These are phyloP conservation scores for Neogale vison DNA, from an alignment of 2,113 vertebrate species.

Conservation along the genomic window DNA sequence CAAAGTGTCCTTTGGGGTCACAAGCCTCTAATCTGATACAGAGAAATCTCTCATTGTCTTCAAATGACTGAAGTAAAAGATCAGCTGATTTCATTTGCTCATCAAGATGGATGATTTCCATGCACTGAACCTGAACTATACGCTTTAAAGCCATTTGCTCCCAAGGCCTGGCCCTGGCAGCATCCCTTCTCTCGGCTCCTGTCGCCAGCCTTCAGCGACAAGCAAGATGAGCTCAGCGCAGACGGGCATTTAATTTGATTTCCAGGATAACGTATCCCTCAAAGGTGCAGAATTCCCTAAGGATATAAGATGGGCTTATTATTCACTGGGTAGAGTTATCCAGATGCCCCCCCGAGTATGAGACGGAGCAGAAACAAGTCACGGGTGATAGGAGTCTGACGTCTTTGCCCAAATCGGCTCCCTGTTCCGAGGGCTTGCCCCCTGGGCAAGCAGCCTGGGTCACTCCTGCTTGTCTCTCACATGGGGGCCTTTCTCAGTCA, in stretches of 20 bases:
- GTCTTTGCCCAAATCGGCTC: not conserved
- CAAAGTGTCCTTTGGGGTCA: not conserved
- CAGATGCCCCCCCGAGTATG: not conserved
- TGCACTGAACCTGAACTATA: not conserved
- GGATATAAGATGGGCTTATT: conserved; percentile 13
- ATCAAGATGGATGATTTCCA: conserved; percentile 59
- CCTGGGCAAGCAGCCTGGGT: not conserved
- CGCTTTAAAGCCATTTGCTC: conserved; percentile 36
- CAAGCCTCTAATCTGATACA: not conserved
- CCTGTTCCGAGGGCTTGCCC: not conserved
- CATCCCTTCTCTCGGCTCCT: not conserved
- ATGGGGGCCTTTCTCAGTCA: not conserved
- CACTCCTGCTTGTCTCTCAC: not conserved
- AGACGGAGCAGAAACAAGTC: not conserved
- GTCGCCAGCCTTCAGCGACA: not conserved
- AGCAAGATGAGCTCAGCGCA: not conserved
- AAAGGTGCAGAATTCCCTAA: conserved; percentile 41
- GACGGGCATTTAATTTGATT: conserved; percentile 68
- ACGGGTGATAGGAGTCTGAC: not conserved
- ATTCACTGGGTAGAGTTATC: conserved; percentile 15
- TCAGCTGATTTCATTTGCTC: conserved; percentile 58
- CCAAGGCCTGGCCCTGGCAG: not conserved
- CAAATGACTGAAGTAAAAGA: conserved; percentile 36
- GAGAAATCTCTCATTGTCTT: conserved; percentile 9
- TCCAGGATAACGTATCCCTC: conserved; percentile 46